Base-by-base conservation (phyloP, 2,113 vertebrate species). In the Nicator chloris region DNA sequence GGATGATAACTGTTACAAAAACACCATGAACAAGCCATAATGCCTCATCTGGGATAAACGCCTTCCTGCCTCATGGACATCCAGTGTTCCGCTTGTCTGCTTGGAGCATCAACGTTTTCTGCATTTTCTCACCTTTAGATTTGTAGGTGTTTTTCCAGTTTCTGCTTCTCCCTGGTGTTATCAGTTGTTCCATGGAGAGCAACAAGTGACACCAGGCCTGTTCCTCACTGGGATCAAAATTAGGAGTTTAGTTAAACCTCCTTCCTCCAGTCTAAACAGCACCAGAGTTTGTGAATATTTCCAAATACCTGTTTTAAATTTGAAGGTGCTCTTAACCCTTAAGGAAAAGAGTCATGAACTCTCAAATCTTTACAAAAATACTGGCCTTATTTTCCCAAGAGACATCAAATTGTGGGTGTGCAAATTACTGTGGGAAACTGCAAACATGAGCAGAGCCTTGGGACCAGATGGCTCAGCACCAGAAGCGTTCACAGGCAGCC, bases 351-450 rank as follows among this genome's bases (percentile, higher is more conserved):
- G 18, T 82, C 28, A 63, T 4, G 8, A 88, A 37, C 39, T 77
- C 59, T 90, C 39, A 80, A 19, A 70, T 66, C 47, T 69, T 85
- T 45, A 77, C 8, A 85, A 77, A 94, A 90, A 71, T 68, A 40
- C 82, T 64, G 73, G 9, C 27, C 17, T 12, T n/a, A 11, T 81
- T 93, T 88, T 76, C 75, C 56, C 78, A 81, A 75, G 54, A 77
- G 59, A 59, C 63, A 20, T 59, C 44, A 64, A 64, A 83, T 30
- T 75, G 60, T 90, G 78, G 59, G 8, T 23, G 42, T 88, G 79
- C 40, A 86, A 90, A 93, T 83, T 94, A 63, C 47, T 86, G 71
- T 73, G 71, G 88, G 76, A 93, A 93, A 77, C 63, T 82, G 79
- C 56, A 86, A 66, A 63, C 28, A 37, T 27, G 64, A 93, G 37